Percentiles rank a stretch among this genome's conserved stretches.
These are phyloP conservation scores for Bubo blakistoni DNA, from an alignment of 2,113 vertebrate species.

Conservation along the genomic window DNA sequence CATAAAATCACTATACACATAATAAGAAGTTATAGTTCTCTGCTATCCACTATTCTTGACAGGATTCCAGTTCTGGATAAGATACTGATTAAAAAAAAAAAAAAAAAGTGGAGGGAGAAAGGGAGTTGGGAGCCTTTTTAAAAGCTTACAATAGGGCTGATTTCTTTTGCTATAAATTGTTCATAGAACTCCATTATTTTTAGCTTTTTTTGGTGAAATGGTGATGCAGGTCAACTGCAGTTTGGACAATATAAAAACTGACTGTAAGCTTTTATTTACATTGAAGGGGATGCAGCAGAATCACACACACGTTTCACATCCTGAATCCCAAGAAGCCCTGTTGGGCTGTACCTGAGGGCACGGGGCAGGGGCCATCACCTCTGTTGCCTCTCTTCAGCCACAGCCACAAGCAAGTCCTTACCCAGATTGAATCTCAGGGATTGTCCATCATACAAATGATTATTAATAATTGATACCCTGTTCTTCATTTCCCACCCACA, in stretches of 20 bases:
- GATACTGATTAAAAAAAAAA: slow-evolving; percentile 22
- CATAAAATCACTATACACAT: slow-evolving; percentile 66
- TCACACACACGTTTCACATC: background rate
- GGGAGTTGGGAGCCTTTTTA: slow-evolving; percentile 11
- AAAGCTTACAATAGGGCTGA: slow-evolving; percentile 30
- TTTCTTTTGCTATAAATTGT: slow-evolving; percentile 49
- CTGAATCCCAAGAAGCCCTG: background rate
- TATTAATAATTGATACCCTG: background rate
- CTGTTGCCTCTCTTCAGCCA: background rate
- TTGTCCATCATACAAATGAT: background rate
- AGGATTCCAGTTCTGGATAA: slow-evolving; percentile 59
- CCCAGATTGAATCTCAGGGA: background rate
- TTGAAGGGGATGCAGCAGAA: background rate
- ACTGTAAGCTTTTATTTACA: background rate
- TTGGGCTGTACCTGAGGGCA: background rate
- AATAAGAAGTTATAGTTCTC: slow-evolving; percentile 63
- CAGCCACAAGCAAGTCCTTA: background rate
- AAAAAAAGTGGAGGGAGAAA: background rate
- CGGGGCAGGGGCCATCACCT: fast-evolving
- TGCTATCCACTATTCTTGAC: slow-evolving; percentile 51
- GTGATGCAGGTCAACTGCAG: background rate
- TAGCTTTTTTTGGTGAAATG: background rate
- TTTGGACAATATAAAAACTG: background rate
- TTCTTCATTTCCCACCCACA: background rate
- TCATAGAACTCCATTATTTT: slow-evolving; percentile 9